Evolutionary conservation across 1,140 invertebrate species (phyloP), one percentile per base, ranked within the genome.

Genomic region (Procambarus virginalis): DNA sequence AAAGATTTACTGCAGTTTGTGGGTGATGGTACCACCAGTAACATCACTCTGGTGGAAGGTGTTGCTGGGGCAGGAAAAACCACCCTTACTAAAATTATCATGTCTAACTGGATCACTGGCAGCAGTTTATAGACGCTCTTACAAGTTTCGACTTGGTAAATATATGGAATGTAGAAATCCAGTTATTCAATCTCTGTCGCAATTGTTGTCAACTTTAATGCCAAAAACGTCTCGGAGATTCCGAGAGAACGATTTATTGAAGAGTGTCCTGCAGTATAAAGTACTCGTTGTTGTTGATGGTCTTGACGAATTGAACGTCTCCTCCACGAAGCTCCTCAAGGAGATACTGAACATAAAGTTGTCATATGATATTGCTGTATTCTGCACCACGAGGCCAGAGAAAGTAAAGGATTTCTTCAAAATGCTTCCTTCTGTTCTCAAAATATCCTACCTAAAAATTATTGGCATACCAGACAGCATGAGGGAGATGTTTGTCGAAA

Each of bases 161-260:
- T 68, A 64, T 46, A 78, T 64, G 8, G 84, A 86, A 48, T 86
- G 84, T 55, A 86, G 84, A 64, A 79, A 86, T 48, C 75, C 76
- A 4, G 14, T 12, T 48, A 49, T 79, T 60, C 60, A 9, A 1
- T 60, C 75, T 86, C 58, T 86, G 12, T n/a, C 34, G 17, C 55
- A 86, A 45, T 75, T 86, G 8, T 6, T 86, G 6, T 34, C 9
- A n/a, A 58, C 60, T 12, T 45, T 86, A 51, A 86, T 86, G 84
- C 84, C 84, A 6, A 22, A 86, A 46, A 70, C 60, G 5, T 22
- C 84, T 2, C 58, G 60, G 51, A 86, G 22, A n/a, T 86, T 79
- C n/a, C 51, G 84, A 68, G 58, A 78, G 3, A 22, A 86, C 2
- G 75, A 78, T 49, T 46, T 86, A 51, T 14, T 79, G 8, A 79